Conservation (phyloP, 2,888 invertebrate species). For the Acleris literana region DNA sequence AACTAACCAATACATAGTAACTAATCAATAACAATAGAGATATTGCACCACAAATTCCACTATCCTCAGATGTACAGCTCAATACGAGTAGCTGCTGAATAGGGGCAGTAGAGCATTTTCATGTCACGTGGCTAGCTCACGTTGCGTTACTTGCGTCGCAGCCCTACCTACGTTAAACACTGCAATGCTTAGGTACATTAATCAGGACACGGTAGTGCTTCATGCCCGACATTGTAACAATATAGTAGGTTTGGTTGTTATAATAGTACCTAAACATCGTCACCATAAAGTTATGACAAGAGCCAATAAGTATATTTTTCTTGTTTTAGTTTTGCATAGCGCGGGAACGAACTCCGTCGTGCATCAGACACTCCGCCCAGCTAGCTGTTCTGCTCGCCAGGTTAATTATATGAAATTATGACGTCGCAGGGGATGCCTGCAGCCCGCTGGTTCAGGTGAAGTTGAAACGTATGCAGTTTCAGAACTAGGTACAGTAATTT, state of each 20-base stretch:
- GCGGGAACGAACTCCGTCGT: slow-evolving; percentile 9
- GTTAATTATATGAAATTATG: slow-evolving; percentile 76
- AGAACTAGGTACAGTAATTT: slow-evolving; percentile 53
- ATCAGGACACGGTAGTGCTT: slow-evolving; percentile 8
- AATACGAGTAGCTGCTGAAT: slow-evolving; percentile 63
- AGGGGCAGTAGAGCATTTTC: slow-evolving; percentile 77
- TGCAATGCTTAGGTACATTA: slow-evolving; percentile 3
- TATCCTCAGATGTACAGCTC: neutral
- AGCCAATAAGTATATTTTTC: too few relatives aligned
- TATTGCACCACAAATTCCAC: neutral
- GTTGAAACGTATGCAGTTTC: slow-evolving; percentile 60
- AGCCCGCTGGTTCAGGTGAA: slow-evolving; percentile 52
- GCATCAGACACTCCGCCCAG: slow-evolving; percentile 20
- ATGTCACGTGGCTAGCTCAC: slow-evolving; percentile 54
- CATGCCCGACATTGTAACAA: neutral
- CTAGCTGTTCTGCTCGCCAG: slow-evolving; percentile 39
- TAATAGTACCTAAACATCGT: neutral
- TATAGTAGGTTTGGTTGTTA: neutral
- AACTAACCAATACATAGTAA: too few relatives aligned
- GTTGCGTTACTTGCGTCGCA: neutral
- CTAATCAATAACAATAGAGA: too few relatives aligned
- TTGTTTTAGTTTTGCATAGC: neutral
- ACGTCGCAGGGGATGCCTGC: slow-evolving; percentile 63
- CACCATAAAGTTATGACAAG: slow-evolving; percentile 9
- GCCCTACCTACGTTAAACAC: neutral